phyloP scores from a whole-genome alignment of 1,140 invertebrate species.

The Drosophila fuyamai region DNA sequence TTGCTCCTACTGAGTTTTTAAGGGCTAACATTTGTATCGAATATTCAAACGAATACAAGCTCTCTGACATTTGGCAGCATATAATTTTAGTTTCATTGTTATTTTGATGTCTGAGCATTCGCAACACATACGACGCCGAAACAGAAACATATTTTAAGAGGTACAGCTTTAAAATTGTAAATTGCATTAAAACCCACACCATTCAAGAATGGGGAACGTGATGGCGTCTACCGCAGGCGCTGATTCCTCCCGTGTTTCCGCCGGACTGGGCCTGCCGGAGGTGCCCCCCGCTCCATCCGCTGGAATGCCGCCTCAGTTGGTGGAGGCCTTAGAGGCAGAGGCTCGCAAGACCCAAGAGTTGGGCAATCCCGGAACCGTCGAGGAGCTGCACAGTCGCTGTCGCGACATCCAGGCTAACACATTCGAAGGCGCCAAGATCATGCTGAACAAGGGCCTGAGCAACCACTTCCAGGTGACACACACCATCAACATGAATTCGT shows the following conservation, averaged over 20 bases:
- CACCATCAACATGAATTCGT: slow-evolving; percentile 94
- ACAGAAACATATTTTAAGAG: slow-evolving; percentile 13
- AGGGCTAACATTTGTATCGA: too few species aligned
- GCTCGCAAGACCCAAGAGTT: slow-evolving; percentile 67
- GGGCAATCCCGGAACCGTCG: slow-evolving; percentile 96
- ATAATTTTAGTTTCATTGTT: slow-evolving; percentile 1
- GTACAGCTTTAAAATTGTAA: slow-evolving; percentile 11
- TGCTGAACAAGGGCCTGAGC: slow-evolving; percentile 97
- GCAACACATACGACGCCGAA: slow-evolving; percentile 3
- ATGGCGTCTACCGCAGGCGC: slow-evolving; percentile 85
- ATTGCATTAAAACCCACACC: not conserved
- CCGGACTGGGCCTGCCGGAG: slow-evolving; percentile 26
- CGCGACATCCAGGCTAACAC: slow-evolving; percentile 98
- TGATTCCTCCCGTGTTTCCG: not conserved
- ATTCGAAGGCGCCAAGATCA: slow-evolving; percentile 98
- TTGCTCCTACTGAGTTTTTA: too few species aligned
- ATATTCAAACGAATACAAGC: not conserved
- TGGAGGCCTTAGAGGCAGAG: slow-evolving; percentile 35
- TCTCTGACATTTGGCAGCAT: not conserved
- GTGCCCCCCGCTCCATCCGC: slow-evolving; percentile 41
- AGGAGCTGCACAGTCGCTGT: slow-evolving; percentile 98
- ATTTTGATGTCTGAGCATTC: slow-evolving; percentile 15
- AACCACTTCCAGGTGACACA: slow-evolving; percentile 99
- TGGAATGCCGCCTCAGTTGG: slow-evolving; percentile 78
- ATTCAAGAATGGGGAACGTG: slow-evolving; percentile 87